Percentiles rank a stretch among this genome's conserved stretches.
Conservation (phyloP, 2,797 vertebrate species). For the Argyrosomus regius region DNA sequence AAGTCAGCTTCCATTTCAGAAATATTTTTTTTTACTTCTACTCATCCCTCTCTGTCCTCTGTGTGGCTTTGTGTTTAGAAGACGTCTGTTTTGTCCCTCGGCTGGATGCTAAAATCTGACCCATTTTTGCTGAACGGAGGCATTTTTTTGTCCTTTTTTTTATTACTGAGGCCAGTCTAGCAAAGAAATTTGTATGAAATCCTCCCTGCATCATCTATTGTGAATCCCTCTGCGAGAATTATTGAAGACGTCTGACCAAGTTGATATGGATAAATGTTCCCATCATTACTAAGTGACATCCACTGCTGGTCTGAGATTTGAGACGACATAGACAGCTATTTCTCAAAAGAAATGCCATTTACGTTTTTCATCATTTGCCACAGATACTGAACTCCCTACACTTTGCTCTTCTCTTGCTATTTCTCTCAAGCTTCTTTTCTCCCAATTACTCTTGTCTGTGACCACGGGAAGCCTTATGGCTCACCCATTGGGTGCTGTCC, state of each 20-base stretch:
- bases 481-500: slow-evolving; percentile 77
- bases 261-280: slow-evolving; percentile 67
- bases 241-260: slow-evolving; percentile 54
- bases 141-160: slow-evolving; percentile 28
- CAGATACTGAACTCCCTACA: slow-evolving; percentile 31
- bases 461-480: slow-evolving; percentile 65
- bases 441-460: slow-evolving; percentile 53
- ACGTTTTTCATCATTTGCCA: slow-evolving; percentile 45
- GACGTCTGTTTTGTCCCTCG: slow-evolving; percentile 64
- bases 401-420: slow-evolving; percentile 28
- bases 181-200: slow-evolving; percentile 64
- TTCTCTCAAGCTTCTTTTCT: slow-evolving; percentile 49
- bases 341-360: slow-evolving; percentile 47
- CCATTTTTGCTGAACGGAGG: slow-evolving; percentile 66
- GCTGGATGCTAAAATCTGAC: slow-evolving; percentile 69
- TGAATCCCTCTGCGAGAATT: slow-evolving; percentile 58
- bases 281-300: slow-evolving; percentile 51
- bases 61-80: slow-evolving; percentile 60
- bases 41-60: slow-evolving; percentile 36
- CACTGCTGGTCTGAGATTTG: slow-evolving; percentile 30
- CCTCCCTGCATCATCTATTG: slow-evolving; percentile 54
- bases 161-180: slow-evolving; percentile 36
- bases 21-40: slow-evolving; percentile 12
- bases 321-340: slow-evolving; percentile 28
- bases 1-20: slow-evolving; percentile 8